A percentile compares a stretch with the other conserved stretches of the same genome.
phyloP scores from a whole-genome alignment of 1,140 invertebrate genomes.

The Aphis gossypii region DNA sequence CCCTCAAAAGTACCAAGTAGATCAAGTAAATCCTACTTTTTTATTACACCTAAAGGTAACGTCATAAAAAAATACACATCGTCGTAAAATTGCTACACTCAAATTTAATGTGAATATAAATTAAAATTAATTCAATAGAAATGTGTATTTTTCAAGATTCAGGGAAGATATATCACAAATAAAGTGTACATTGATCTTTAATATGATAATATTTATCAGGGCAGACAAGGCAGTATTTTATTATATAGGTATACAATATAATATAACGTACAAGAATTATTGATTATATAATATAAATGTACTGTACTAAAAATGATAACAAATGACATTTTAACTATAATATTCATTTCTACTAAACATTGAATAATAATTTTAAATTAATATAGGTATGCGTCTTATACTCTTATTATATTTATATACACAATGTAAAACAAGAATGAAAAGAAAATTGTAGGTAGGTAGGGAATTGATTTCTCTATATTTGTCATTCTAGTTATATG shows the following conservation, averaged over 20 bases:
- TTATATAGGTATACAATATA: not conserved
- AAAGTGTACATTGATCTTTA: not conserved
- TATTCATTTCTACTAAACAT: not conserved
- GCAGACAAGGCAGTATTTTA: not conserved
- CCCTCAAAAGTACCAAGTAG: no score
- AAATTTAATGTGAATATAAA: not conserved
- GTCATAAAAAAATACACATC: not conserved
- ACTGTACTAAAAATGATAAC: not conserved
- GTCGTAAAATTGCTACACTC: not conserved
- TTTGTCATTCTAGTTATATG: not conserved
- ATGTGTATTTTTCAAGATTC: not conserved
- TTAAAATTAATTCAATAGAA: not conserved
- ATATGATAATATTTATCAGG: not conserved
- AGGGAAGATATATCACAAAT: not conserved
- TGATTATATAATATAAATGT: not conserved
- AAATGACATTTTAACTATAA: not conserved
- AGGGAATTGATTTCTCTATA: not conserved
- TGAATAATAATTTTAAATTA: not conserved
- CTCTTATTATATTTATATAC: not conserved
- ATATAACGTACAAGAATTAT: not conserved
- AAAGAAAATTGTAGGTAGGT: not conserved
- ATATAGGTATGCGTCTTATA: not conserved
- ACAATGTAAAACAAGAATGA: not conserved
- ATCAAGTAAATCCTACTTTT: no score
- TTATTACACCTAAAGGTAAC: not conserved